Conservation (phyloP, 2,888 invertebrate genomes). For the Lithophane ornitopus region DNA sequence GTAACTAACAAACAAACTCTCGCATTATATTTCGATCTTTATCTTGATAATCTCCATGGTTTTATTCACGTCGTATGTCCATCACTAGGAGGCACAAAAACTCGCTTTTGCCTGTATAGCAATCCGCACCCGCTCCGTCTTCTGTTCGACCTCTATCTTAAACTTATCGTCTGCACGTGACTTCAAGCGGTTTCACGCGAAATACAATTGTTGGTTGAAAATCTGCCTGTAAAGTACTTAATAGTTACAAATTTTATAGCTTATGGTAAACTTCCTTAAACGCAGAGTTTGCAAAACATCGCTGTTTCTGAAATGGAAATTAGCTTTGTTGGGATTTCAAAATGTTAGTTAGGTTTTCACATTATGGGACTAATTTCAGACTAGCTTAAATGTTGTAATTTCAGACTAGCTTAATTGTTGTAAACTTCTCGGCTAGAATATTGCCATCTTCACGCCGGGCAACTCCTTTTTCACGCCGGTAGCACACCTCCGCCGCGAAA, state of each 20-base stretch:
- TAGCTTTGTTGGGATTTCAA: background rate
- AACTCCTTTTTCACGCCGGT: too few relatives aligned
- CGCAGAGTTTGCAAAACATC: background rate
- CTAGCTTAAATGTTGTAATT: background rate
- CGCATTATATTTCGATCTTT: too few relatives aligned
- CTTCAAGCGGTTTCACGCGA: slow-evolving; percentile 2
- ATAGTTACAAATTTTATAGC: background rate
- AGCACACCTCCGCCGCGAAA: too few relatives aligned
- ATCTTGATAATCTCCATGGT: too few relatives aligned
- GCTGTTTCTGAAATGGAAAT: background rate
- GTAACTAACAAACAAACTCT: too few relatives aligned
- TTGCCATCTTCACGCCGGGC: background rate
- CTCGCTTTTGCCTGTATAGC: too few relatives aligned
- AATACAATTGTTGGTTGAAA: slow-evolving; percentile 18
- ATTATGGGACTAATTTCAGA: slow-evolving; percentile 22
- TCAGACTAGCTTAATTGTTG: background rate
- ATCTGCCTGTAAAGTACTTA: background rate
- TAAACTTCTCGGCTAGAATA: background rate
- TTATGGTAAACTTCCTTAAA: background rate
- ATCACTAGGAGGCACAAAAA: background rate
- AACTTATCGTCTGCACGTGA: slow-evolving; percentile 8
- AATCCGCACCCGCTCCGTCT: background rate
- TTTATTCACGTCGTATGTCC: too few relatives aligned
- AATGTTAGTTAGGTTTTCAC: background rate
- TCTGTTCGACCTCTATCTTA: background rate